These are phyloP conservation scores for Altica lythri DNA, from an alignment of 2,888 invertebrate genomes.

Conservation along the genomic window DNA sequence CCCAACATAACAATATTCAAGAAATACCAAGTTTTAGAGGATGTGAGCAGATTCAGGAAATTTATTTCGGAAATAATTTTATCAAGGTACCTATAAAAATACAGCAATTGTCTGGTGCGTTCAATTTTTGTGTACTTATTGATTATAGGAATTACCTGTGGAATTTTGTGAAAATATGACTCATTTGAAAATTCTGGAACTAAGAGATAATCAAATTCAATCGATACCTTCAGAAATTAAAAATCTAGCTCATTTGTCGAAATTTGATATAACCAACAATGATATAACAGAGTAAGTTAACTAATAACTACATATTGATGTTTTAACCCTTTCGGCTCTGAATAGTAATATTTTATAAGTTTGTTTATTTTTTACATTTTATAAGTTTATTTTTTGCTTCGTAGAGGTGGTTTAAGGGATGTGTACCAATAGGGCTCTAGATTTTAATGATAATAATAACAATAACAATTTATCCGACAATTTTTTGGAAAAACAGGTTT, in stretches of 20 bases:
- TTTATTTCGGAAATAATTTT: constrained; percentile 82
- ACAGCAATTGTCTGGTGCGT: too few species aligned
- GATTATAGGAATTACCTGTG: constrained; percentile 68
- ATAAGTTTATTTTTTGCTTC: too few species aligned
- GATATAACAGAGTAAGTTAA: constrained; percentile 57
- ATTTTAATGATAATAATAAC: too few species aligned
- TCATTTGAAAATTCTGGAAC: constrained; percentile 74
- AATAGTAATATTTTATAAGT: too few species aligned
- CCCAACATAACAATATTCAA: constrained; percentile 81
- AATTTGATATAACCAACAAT: constrained; percentile 86
- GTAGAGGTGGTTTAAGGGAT: too few species aligned
- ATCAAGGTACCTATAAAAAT: constrained; percentile 63
- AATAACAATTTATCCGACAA: too few species aligned
- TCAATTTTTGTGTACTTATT: constrained; percentile 2
- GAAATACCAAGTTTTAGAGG: constrained; percentile 77
- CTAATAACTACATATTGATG: too few species aligned
- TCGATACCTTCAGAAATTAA: constrained; percentile 79
- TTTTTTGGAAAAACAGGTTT: too few species aligned
- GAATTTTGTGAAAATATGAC: constrained; percentile 75
- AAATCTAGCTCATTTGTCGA: constrained; percentile 73
- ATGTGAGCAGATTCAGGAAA: constrained; percentile 75
- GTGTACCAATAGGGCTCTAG: too few species aligned
- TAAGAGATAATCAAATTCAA: constrained; percentile 81
- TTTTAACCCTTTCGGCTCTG: too few species aligned
- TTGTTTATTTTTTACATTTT: too few species aligned